phyloP scores from a whole-genome alignment of 2,888 invertebrate species.

The Carpatolechia fugitivella region DNA sequence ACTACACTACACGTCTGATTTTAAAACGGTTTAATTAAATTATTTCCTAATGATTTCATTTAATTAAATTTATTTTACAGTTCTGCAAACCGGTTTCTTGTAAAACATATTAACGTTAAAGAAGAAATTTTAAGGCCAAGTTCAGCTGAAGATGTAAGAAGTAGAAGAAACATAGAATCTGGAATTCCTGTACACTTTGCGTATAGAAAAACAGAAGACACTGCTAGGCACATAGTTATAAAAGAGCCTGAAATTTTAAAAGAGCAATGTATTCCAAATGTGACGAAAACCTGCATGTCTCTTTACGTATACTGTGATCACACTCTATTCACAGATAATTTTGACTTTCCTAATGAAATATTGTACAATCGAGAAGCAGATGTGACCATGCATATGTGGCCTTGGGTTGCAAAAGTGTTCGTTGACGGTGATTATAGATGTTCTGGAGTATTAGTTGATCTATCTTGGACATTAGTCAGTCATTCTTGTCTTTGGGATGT shows the following conservation, averaged over 20 bases:
- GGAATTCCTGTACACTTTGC: slow-evolving; percentile 50
- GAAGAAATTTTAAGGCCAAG: slow-evolving; percentile 36
- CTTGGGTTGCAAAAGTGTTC: slow-evolving; percentile 87
- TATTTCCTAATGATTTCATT: neutral
- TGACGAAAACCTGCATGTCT: slow-evolving; percentile 73
- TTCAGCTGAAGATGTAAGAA: slow-evolving; percentile 36
- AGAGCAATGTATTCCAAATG: slow-evolving; percentile 66
- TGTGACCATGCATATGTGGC: slow-evolving; percentile 63
- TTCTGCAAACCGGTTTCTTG: slow-evolving; percentile 54
- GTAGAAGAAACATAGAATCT: slow-evolving; percentile 37
- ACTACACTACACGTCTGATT: too few species aligned
- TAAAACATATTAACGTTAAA: slow-evolving; percentile 62
- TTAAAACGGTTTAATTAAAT: too few species aligned
- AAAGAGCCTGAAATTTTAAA: slow-evolving; percentile 59
- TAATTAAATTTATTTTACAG: slow-evolving; percentile 37
- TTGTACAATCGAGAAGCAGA: slow-evolving; percentile 37
- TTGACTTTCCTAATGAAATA: slow-evolving; percentile 44
- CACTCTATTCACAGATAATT: slow-evolving; percentile 53
- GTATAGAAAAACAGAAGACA: slow-evolving; percentile 39
- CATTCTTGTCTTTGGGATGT: slow-evolving; percentile 73
- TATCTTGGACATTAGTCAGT: slow-evolving; percentile 82
- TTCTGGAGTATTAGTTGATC: slow-evolving; percentile 83
- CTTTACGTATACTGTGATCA: slow-evolving; percentile 77
- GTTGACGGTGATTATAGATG: slow-evolving; percentile 85
- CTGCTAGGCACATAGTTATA: slow-evolving; percentile 44